Evolutionary conservation across 2,113 vertebrate species (phyloP).

Genomic region (Suricata suricatta): DNA sequence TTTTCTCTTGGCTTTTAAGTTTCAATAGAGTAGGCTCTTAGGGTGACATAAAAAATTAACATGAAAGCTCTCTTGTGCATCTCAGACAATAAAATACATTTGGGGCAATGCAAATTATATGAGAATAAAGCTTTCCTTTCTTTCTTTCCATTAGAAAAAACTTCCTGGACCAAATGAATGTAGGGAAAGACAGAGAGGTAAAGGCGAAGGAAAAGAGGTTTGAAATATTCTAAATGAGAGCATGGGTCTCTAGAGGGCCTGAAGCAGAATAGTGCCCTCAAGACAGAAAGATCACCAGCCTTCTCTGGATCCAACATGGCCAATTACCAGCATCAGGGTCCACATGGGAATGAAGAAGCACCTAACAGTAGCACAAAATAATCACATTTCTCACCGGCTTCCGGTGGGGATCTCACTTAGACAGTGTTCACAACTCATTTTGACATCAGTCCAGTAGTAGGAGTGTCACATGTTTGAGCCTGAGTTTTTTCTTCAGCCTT

Average conservation of each 20-base stretch:
- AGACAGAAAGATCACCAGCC: background rate
- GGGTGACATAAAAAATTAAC: background rate
- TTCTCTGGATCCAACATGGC: background rate
- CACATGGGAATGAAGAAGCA: background rate
- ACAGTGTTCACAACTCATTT: background rate
- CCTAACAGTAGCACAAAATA: rapidly evolving
- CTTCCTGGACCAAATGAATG: background rate
- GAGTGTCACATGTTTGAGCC: background rate
- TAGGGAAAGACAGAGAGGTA: background rate
- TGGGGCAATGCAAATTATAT: background rate
- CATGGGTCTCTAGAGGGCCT: background rate
- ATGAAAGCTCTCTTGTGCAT: background rate
- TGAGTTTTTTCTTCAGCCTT: background rate
- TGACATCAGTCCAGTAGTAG: background rate
- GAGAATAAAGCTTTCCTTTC: background rate
- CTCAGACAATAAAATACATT: background rate
- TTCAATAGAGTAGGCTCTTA: background rate
- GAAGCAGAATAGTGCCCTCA: background rate
- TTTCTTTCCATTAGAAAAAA: background rate
- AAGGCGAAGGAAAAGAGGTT: background rate
- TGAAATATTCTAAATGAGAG: background rate
- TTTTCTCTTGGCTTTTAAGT: background rate
- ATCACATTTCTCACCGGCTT: background rate
- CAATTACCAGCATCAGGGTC: background rate
- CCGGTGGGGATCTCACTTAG: background rate